Evolutionary conservation across 2,113 vertebrate species (phyloP).

Genomic region (Ptychochromis oligacanthus): DNA sequence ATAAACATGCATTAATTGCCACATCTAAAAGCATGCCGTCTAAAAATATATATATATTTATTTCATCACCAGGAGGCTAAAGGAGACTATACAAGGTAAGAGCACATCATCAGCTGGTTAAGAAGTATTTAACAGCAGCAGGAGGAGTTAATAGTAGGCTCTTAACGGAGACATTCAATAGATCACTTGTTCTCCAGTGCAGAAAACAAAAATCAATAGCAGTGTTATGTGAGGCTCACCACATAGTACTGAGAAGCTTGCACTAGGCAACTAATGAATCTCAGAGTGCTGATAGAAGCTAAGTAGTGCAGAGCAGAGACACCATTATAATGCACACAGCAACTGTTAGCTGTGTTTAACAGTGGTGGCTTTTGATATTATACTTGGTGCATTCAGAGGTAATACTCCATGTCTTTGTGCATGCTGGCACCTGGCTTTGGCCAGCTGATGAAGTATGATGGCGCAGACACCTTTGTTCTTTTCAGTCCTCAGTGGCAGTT

Average conservation of each 20-base stretch:
- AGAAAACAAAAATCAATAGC: slow-evolving; percentile 69
- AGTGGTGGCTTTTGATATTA: slow-evolving; percentile 5
- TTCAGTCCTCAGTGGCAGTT: background rate
- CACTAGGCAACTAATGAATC: slow-evolving; percentile 70
- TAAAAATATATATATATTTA: slow-evolving; percentile 20
- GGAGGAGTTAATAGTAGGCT: slow-evolving; percentile 53
- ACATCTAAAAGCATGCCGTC: background rate
- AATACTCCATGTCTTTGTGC: slow-evolving; percentile 25
- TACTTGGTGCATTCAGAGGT: background rate
- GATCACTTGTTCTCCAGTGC: slow-evolving; percentile 55
- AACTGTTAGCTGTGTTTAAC: slow-evolving; percentile 6
- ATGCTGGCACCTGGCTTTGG: slow-evolving; percentile 27
- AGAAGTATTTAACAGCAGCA: slow-evolving; percentile 58
- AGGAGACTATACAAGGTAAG: slow-evolving; percentile 96
- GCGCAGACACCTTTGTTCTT: background rate
- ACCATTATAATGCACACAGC: slow-evolving; percentile 20
- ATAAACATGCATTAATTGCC: background rate
- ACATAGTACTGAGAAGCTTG: slow-evolving; percentile 53
- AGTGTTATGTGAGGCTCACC: slow-evolving; percentile 55
- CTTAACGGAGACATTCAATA: slow-evolving; percentile 56
- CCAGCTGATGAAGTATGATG: background rate
- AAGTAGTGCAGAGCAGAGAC: slow-evolving; percentile 1
- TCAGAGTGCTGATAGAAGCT: slow-evolving; percentile 55
- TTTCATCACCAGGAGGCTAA: slow-evolving; percentile 88
- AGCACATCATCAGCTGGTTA: slow-evolving; percentile 31